Base-by-base conservation (phyloP, 2,113 vertebrate species). In the Eulemur rufifrons region DNA sequence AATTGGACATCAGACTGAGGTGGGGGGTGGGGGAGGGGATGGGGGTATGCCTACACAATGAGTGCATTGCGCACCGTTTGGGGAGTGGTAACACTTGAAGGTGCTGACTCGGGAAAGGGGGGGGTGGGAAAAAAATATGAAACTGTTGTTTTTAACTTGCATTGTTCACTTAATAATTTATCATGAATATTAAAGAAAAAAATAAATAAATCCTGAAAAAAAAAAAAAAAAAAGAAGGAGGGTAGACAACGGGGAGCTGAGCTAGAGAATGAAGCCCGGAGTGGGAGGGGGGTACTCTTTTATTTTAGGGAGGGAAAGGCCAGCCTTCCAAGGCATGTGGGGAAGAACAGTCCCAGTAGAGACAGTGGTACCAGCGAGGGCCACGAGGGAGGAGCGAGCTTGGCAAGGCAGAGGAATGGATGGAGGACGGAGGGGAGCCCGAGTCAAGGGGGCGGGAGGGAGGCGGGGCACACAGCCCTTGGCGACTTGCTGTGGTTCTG, bases 401-500 rank as follows among this genome's bases (percentile, higher is more conserved):
- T 5, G 50, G 8, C 4, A 2, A 29, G 50, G 59, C 47, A 8
- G n/a, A 76, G 77, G 54, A n/a, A 56, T 6, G 14, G 15, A 69
- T 1, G 29, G 50, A 39, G 17, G 14, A 1, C 0, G 4, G 8
- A 42, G 23, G 5, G 32, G 13, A 69, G n/a, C 5, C n/a, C 32
- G 25, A 52, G n/a, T n/a, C 15, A 23, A 52, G 6, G 5, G 27
- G 5, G 13, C 50, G 8, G 15, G 29, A 54, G 56, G 23, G 0
- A 42, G 37, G 69, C 15, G 76, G 39, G n/a, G 18, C 0, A 0
- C 0, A 1, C 0, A 32, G 80, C 42, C 34, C 47, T 45, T 0
- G 8, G 61, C 7, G 4, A 61, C 42, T 37, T 0, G 21, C 3
- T 37, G 13, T 0, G 8, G 37, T 29, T 89, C 59, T 45, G 27